Conservation (phyloP, 2,113 vertebrate genomes). For the Smithornis capensis region DNA sequence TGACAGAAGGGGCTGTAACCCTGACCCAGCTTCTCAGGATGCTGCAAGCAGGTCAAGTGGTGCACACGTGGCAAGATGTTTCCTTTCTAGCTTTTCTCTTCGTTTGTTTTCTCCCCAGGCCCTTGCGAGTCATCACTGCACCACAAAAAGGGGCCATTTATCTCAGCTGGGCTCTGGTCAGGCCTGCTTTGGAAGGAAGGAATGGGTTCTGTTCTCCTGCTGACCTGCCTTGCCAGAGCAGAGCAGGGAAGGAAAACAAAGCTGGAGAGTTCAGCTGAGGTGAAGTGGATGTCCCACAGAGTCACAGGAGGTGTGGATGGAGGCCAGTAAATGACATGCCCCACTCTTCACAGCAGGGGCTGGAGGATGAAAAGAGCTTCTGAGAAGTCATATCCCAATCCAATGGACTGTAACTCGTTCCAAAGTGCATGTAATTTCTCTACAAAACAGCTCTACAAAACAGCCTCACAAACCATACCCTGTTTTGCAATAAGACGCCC, state of each 20-base stretch:
- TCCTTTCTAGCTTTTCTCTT: background rate
- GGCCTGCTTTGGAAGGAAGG: background rate
- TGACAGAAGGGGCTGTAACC: background rate
- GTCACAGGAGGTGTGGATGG: background rate
- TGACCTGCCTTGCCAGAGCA: background rate
- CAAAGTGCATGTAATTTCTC: background rate
- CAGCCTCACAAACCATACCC: background rate
- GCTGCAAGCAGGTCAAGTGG: slow-evolving; percentile 13
- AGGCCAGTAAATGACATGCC: background rate
- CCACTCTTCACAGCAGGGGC: background rate
- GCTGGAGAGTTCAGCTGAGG: background rate
- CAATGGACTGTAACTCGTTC: background rate
- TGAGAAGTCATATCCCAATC: background rate
- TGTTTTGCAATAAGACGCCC: background rate
- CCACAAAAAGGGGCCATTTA: background rate
- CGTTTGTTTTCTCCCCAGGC: background rate
- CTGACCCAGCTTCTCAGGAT: background rate
- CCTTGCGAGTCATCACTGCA: background rate
- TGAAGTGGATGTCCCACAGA: background rate
- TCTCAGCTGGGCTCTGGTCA: background rate
- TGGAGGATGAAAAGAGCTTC: background rate
- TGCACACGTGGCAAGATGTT: background rate
- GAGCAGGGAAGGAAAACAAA: background rate
- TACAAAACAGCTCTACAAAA: background rate
- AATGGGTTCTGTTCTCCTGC: background rate